Conservation (phyloP, 2,797 vertebrate species). For the Brachymystax lenok region DNA sequence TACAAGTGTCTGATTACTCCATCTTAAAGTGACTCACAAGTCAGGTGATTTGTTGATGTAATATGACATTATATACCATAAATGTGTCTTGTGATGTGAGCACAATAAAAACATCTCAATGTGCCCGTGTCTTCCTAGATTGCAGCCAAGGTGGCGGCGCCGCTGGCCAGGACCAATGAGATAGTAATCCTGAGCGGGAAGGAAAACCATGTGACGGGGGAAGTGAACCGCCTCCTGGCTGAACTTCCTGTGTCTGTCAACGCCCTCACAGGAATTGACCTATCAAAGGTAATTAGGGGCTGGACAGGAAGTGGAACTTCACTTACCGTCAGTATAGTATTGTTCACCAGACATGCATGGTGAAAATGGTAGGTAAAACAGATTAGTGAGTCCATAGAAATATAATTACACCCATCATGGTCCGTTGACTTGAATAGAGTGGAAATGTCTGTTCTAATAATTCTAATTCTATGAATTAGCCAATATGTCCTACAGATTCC, state of each 20-base stretch:
- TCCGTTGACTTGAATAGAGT: too few relatives aligned
- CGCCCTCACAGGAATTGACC: slow-evolving; percentile 84
- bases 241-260: slow-evolving; percentile 83
- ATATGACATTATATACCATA: not conserved
- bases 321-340: not conserved
- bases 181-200: slow-evolving; percentile 84
- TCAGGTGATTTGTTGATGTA: not conserved
- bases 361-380: not conserved
- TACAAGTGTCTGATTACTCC: not conserved
- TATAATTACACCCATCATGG: too few relatives aligned
- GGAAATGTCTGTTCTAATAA: too few relatives aligned
- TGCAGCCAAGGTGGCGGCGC: slow-evolving; percentile 86
- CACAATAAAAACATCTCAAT: not conserved
- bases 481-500: slow-evolving; percentile 19
- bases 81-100: not conserved
- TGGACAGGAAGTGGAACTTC: slow-evolving; percentile 72
- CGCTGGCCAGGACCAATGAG: slow-evolving; percentile 82
- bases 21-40: not conserved
- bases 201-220: slow-evolving; percentile 66
- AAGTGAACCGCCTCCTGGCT: slow-evolving; percentile 81
- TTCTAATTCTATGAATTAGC: not conserved
- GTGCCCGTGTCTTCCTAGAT: slow-evolving; percentile 72
- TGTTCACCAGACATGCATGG: not conserved
- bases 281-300: slow-evolving; percentile 76
- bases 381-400: not conserved